A percentile compares a stretch with the other conserved stretches of the same genome.
Evolutionary conservation across 2,113 vertebrate genomes (phyloP).

Genomic region (Chaetorhynchus papuensis): DNA sequence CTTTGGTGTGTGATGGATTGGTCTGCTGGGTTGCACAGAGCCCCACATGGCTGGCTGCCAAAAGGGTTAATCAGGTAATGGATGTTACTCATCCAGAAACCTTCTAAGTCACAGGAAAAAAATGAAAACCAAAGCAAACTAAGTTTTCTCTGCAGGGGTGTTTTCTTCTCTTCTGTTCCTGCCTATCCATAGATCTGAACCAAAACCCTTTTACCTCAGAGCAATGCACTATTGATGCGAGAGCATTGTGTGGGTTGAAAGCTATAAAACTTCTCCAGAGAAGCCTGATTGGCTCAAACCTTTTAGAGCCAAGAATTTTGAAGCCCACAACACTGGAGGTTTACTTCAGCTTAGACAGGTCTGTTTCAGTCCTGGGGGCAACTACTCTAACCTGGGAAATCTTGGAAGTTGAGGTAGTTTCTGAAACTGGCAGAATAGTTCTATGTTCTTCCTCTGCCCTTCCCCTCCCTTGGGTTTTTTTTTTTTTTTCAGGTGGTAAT

Average conservation of each 20-base stretch:
- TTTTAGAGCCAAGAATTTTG: neutral
- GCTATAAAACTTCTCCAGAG: neutral
- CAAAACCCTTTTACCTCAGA: neutral
- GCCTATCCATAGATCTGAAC: neutral
- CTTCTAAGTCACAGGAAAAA: neutral
- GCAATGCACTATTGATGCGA: neutral
- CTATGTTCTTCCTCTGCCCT: accelerated
- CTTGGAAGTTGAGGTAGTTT: neutral
- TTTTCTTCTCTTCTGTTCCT: neutral
- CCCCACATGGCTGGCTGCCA: neutral
- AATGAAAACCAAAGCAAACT: neutral
- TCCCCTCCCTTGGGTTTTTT: accelerated
- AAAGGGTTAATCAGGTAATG: neutral
- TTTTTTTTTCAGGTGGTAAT: neutral
- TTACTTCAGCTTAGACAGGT: neutral
- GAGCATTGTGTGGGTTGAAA: neutral
- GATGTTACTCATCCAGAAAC: neutral
- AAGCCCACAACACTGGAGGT: neutral
- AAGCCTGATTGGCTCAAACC: neutral
- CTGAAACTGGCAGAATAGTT: neutral
- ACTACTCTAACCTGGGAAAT: neutral
- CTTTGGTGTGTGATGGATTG: neutral
- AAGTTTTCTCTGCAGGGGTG: neutral
- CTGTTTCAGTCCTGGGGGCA: neutral
- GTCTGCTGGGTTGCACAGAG: neutral